Percentiles rank a stretch among this genome's conserved stretches.
phyloP scores from a whole-genome alignment of 2,888 invertebrate species.

The Caenorhabditis sp. region DNA sequence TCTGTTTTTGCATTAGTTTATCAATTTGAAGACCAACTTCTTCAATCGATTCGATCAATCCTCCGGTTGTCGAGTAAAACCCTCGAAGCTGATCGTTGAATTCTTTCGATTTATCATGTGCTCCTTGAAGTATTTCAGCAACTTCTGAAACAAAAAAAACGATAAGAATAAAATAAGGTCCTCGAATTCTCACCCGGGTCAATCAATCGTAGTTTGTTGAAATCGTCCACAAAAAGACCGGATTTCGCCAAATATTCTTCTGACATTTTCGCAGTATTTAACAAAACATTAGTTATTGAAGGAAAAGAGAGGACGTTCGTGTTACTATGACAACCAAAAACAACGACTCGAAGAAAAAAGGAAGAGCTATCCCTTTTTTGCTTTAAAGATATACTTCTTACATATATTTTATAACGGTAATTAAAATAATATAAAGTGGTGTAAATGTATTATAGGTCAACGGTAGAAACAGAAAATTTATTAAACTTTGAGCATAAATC shows the following conservation, averaged over 20 bases:
- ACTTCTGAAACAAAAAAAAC: conserved; percentile 12
- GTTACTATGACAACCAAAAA: conserved; percentile 16
- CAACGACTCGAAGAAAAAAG: neutral
- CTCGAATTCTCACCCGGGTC: conserved; percentile 21
- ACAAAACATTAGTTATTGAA: neutral
- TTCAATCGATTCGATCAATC: conserved; percentile 35
- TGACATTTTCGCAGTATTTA: conserved; percentile 3
- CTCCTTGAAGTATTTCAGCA: conserved; percentile 24
- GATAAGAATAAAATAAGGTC: neutral
- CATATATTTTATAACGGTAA: too few relatives aligned
- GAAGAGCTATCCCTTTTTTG: neutral
- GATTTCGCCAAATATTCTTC: conserved; percentile 33
- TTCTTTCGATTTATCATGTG: conserved; percentile 37
- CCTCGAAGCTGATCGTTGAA: conserved; percentile 27
- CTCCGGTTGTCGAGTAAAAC: conserved; percentile 20
- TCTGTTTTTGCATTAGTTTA: neutral
- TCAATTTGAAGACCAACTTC: conserved; percentile 11
- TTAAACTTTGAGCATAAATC: conserved; percentile 1
- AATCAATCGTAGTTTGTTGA: conserved; percentile 23
- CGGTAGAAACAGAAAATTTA: too few relatives aligned
- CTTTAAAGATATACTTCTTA: too few relatives aligned
- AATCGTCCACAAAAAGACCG: conserved; percentile 35
- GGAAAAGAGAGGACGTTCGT: neutral
- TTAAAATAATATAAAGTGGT: too few relatives aligned
- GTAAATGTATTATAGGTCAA: too few relatives aligned